These are phyloP conservation scores for Prosopocoilus inquinatus DNA, from an alignment of 2,888 invertebrate species.

Conservation along the genomic window DNA sequence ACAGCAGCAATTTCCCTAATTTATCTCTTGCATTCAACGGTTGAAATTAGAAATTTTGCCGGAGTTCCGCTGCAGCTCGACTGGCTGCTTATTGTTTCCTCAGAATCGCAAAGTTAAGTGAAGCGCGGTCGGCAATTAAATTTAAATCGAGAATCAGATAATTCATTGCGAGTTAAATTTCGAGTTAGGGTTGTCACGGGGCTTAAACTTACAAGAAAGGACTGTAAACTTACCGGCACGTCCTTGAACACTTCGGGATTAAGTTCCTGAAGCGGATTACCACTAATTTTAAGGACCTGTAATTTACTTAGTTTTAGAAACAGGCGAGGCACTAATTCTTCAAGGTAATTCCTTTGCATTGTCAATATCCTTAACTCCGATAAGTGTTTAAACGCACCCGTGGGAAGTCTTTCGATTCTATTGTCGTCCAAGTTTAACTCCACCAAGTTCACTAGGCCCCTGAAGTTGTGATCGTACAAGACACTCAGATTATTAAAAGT, in stretches of 20 bases:
- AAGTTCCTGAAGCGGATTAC: constrained; percentile 71
- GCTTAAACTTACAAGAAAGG: constrained; percentile 1
- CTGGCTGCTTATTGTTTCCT: no score
- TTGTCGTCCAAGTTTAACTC: constrained; percentile 74
- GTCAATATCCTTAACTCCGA: constrained; percentile 66
- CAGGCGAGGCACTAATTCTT: constrained; percentile 67
- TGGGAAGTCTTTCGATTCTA: constrained; percentile 70
- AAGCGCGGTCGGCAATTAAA: no score
- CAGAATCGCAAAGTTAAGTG: no score
- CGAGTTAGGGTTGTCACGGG: no score
- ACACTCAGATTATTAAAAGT: constrained; percentile 72
- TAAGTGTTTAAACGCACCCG: constrained; percentile 73
- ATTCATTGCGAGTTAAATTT: no score
- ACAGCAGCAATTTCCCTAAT: no score
- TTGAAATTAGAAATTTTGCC: no score
- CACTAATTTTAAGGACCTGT: constrained; percentile 69
- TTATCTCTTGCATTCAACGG: no score
- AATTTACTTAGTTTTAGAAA: constrained; percentile 74
- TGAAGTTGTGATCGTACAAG: constrained; percentile 70
- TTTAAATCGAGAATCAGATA: no score
- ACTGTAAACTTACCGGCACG: constrained; percentile 54
- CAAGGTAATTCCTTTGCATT: constrained; percentile 66
- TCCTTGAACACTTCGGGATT: constrained; percentile 79
- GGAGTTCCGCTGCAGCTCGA: no score
- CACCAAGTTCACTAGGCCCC: constrained; percentile 70